Conservation (phyloP, 1,140 invertebrate genomes). For the Hesperophylax magnus region DNA sequence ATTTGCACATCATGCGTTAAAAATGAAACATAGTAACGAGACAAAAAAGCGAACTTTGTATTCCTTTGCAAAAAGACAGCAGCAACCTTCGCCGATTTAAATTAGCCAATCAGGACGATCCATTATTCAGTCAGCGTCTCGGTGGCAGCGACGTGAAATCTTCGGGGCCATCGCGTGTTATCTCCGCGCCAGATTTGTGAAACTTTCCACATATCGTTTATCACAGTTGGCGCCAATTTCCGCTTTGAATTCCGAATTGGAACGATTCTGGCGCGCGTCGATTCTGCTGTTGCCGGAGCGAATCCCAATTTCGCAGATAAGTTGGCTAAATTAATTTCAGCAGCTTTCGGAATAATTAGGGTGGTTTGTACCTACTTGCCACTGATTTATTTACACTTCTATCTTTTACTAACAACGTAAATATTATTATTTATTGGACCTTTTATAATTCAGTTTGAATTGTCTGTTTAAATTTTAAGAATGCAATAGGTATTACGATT, state of each 20-base stretch:
- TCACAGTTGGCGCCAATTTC: constrained; percentile 20
- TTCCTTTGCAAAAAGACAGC: background rate
- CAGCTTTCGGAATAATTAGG: too few species aligned
- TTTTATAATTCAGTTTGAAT: too few species aligned
- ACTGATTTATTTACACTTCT: too few species aligned
- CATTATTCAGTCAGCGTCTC: constrained; percentile 32
- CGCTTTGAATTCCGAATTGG: background rate
- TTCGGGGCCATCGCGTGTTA: constrained; percentile 29
- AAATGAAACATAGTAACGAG: too few species aligned
- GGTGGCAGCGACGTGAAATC: background rate
- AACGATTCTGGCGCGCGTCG: background rate
- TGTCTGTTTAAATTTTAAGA: too few species aligned
- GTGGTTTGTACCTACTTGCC: too few species aligned
- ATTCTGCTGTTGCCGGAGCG: background rate
- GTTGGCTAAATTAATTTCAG: too few species aligned
- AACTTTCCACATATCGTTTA: constrained; percentile 39
- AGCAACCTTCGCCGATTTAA: background rate
- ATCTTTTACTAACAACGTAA: too few species aligned
- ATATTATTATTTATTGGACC: too few species aligned
- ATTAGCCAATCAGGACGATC: constrained; percentile 34
- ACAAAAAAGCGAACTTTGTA: too few species aligned
- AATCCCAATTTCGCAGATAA: background rate
- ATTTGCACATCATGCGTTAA: too few species aligned
- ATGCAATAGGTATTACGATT: too few species aligned
- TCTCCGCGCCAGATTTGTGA: constrained; percentile 27